These are phyloP conservation scores for Gryon sp. DNA, from an alignment of 1,140 invertebrate genomes.

Conservation along the genomic window DNA sequence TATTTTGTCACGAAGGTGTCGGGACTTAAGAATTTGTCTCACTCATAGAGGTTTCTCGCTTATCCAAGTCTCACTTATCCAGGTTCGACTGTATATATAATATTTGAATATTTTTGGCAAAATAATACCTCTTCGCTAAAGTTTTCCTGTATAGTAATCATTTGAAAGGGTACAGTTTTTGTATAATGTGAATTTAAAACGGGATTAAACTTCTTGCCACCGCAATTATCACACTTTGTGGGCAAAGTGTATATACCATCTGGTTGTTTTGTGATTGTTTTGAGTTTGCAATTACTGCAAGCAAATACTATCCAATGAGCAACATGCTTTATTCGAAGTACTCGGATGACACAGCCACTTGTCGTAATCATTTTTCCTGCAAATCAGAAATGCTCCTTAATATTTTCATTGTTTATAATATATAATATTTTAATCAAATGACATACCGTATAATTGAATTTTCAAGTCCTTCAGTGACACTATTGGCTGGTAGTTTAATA, in stretches of 20 bases:
- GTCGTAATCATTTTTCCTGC: constrained; percentile 90
- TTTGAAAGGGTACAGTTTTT: constrained; percentile 88
- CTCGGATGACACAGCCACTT: constrained; percentile 91
- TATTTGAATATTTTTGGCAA: too few species aligned
- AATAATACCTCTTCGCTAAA: constrained; percentile 81
- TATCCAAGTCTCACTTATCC: too few species aligned
- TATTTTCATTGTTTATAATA: neutral
- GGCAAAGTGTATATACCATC: constrained; percentile 73
- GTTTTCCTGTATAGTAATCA: constrained; percentile 89
- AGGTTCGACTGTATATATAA: too few species aligned
- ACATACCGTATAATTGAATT: constrained; percentile 87
- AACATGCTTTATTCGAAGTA: constrained; percentile 87
- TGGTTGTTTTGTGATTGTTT: constrained; percentile 67
- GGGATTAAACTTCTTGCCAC: constrained; percentile 84
- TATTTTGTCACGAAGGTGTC: too few species aligned
- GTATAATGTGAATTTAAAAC: constrained; percentile 85
- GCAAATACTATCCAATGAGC: constrained; percentile 89
- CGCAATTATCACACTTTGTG: constrained; percentile 85
- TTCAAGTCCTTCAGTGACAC: constrained; percentile 87
- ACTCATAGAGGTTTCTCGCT: too few species aligned
- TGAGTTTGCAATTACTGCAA: constrained; percentile 77
- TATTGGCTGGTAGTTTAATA: constrained; percentile 85
- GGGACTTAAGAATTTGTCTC: too few species aligned
- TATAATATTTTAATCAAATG: constrained; percentile 23
- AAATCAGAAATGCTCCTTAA: constrained; percentile 49